phyloP scores from a whole-genome alignment of 2,113 vertebrate species.

The Pica pica region DNA sequence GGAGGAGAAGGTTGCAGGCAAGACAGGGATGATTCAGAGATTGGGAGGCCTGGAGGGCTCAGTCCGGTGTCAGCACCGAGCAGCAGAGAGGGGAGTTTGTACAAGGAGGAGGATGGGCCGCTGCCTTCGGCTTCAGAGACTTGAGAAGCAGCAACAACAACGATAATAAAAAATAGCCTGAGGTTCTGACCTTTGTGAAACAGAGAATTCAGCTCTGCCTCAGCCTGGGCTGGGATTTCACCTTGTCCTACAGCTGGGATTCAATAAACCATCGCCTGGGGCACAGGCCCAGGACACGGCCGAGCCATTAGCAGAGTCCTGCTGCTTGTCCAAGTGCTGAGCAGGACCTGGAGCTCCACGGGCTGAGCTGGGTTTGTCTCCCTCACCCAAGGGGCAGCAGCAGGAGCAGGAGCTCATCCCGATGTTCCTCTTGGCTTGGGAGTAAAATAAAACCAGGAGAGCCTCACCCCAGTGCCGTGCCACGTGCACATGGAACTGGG shows the following conservation, averaged over 20 bases:
- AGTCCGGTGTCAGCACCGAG: neutral
- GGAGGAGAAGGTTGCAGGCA: neutral
- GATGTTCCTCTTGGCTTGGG: neutral
- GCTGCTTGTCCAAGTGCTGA: neutral
- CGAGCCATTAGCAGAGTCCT: neutral
- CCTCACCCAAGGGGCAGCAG: neutral
- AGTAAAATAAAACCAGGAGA: neutral
- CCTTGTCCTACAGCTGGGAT: neutral
- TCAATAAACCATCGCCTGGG: neutral
- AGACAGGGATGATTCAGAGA: neutral
- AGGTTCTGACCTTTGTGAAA: neutral
- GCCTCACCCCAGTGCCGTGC: neutral
- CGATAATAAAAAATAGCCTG: rapidly evolving
- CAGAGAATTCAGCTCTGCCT: neutral
- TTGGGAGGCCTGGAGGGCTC: neutral
- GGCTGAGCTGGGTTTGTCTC: neutral
- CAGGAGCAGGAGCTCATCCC: neutral
- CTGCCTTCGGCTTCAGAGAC: neutral
- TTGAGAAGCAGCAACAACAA: neutral
- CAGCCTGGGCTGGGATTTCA: neutral
- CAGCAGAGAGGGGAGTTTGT: neutral
- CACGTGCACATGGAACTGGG: neutral
- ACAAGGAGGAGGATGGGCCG: neutral
- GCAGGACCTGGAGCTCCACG: rapidly evolving
- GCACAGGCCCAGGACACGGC: neutral